Evolutionary conservation across 2,113 vertebrate species (phyloP).

Genomic region (Poeciliopsis occidentalis): DNA sequence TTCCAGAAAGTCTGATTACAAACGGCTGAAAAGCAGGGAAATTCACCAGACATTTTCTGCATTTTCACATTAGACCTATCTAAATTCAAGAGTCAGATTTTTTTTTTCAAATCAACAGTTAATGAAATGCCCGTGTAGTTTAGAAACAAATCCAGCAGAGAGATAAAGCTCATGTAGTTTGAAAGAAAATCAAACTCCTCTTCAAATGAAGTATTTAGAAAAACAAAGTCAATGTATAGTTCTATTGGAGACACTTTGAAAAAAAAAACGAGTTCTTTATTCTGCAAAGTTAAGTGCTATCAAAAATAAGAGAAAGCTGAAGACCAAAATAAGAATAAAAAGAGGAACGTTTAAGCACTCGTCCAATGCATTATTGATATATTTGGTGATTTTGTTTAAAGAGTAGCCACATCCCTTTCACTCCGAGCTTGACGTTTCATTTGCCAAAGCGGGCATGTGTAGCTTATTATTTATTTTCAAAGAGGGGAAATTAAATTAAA

Average conservation of each 20-base stretch:
- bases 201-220: background rate
- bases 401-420: background rate
- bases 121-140: background rate
- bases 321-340: background rate
- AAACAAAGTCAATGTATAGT: background rate
- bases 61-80: background rate
- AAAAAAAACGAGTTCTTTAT: background rate
- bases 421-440: background rate
- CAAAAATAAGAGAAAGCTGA: background rate
- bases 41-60: background rate
- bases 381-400: background rate
- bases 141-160: background rate
- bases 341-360: background rate
- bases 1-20: background rate
- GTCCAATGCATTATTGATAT: no score
- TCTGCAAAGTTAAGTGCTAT: background rate
- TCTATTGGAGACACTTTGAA: background rate
- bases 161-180: background rate
- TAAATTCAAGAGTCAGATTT: background rate
- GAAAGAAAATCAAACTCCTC: background rate
- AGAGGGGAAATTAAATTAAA: conserved; percentile 61
- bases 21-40: background rate
- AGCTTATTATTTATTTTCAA: conserved; percentile 54
- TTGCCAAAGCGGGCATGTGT: conserved; percentile 32
- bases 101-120: background rate